Percentiles rank a stretch among this genome's conserved stretches.
Conservation (phyloP, 2,113 vertebrate species). For the Lasiurus cinereus region DNA sequence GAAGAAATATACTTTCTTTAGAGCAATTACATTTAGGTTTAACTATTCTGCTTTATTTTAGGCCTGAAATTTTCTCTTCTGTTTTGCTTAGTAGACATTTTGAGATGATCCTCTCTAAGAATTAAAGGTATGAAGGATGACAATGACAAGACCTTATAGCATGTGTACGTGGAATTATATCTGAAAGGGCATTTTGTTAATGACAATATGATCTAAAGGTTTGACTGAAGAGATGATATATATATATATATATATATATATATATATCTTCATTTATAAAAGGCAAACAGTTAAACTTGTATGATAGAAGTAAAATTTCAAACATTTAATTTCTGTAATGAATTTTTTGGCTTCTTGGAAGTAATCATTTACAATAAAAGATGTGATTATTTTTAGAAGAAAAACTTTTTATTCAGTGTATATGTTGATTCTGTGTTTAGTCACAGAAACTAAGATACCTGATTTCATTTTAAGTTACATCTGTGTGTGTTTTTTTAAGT, state of each 20-base stretch:
- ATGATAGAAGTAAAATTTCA: background rate
- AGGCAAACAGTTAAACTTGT: background rate
- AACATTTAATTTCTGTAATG: background rate
- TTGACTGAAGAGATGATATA: background rate
- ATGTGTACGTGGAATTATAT: background rate
- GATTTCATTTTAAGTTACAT: conserved; percentile 40
- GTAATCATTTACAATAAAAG: background rate
- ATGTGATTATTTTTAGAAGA: background rate
- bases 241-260: background rate
- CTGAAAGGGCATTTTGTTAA: background rate
- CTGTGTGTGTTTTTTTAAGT: background rate
- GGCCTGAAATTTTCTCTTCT: background rate
- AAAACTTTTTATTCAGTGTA: background rate
- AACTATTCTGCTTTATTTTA: conserved; percentile 43
- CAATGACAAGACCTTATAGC: background rate
- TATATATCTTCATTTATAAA: conserved; percentile 3
- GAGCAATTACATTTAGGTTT: background rate
- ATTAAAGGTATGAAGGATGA: conserved; percentile 18
- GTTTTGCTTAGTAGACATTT: background rate
- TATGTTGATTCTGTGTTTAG: background rate
- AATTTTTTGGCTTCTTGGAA: background rate
- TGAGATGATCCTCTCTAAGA: background rate
- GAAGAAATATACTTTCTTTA: conserved; percentile 38
- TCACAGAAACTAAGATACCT: background rate
- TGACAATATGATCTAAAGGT: background rate